A percentile compares a stretch with the other conserved stretches of the same genome.
phyloP scores from a whole-genome alignment of 1,140 invertebrate species.

The Gonatopus flavifemur region DNA sequence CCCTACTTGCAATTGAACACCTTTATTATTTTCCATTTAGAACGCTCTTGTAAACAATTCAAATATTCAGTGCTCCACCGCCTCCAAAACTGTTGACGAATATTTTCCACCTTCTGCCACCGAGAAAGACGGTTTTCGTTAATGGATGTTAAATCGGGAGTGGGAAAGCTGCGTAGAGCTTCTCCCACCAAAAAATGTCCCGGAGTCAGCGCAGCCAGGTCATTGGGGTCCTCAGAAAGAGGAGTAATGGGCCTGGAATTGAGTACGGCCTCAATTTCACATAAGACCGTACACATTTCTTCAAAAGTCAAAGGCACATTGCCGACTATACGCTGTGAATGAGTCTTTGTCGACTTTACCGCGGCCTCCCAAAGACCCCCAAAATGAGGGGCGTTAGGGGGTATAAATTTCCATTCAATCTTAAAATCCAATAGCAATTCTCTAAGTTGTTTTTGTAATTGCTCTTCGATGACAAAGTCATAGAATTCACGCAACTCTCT shows the following conservation, averaged over 20 bases:
- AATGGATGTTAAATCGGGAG: conserved; percentile 6
- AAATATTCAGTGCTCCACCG: neutral
- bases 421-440: neutral
- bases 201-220: conserved; percentile 24
- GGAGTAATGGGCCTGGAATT: conserved; percentile 31
- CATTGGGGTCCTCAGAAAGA: conserved; percentile 14
- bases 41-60: neutral
- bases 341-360: conserved; percentile 34
- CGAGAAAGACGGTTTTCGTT: too few species aligned
- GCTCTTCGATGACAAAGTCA: neutral
- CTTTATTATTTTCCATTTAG: neutral
- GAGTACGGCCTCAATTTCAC: conserved; percentile 29
- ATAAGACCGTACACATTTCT: conserved; percentile 20
- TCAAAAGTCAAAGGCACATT: conserved; percentile 19
- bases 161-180: too few species aligned
- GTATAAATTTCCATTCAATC: conserved; percentile 37
- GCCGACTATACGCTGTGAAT: conserved; percentile 23
- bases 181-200: too few species aligned
- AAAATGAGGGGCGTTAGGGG: conserved; percentile 38
- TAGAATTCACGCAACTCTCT: neutral
- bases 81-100: neutral
- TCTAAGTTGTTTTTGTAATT: neutral
- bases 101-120: neutral
- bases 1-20: neutral
- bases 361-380: conserved; percentile 43